A percentile compares a stretch with the other conserved stretches of the same genome.
These are phyloP conservation scores for Leptopilina drosophilae DNA, from an alignment of 2,888 invertebrate species.

Conservation along the genomic window DNA sequence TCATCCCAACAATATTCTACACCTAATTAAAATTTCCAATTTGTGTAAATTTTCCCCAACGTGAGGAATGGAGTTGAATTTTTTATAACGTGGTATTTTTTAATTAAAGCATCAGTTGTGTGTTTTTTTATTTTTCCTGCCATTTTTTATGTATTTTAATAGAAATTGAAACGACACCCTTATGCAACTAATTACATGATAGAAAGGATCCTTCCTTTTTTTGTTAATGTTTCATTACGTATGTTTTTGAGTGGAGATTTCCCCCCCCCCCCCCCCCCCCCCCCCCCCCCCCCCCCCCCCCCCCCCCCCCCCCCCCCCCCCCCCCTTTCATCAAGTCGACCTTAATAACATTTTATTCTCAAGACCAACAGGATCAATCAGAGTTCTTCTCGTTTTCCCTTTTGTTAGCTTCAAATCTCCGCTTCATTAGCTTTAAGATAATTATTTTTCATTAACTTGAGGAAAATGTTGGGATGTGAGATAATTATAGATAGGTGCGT, in stretches of 20 bases:
- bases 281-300: no score
- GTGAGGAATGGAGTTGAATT: no score
- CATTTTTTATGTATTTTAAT: not conserved
- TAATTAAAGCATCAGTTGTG: no score
- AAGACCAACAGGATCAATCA: slow-evolving; percentile 1
- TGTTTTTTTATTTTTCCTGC: no score
- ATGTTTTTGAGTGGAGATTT: slow-evolving; percentile 16
- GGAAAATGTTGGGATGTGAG: not conserved
- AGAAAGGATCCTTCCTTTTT: not conserved
- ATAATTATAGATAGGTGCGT: not conserved
- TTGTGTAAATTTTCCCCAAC: not conserved
- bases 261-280: no score
- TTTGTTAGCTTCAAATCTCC: slow-evolving; percentile 5
- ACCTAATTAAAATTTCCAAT: slow-evolving; percentile 10
- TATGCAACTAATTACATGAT: not conserved
- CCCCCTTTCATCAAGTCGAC: slow-evolving; percentile 4
- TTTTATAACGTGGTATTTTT: no score
- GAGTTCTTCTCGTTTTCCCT: not conserved
- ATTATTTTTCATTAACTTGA: slow-evolving; percentile 14
- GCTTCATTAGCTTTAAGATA: slow-evolving; percentile 4
- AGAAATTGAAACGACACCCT: not conserved
- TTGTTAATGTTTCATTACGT: not conserved
- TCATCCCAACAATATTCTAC: slow-evolving; percentile 6
- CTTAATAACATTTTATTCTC: slow-evolving; percentile 11
- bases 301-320: no score